Conservation (phyloP, 2,113 vertebrate species). For the Toxotes jaculatrix region DNA sequence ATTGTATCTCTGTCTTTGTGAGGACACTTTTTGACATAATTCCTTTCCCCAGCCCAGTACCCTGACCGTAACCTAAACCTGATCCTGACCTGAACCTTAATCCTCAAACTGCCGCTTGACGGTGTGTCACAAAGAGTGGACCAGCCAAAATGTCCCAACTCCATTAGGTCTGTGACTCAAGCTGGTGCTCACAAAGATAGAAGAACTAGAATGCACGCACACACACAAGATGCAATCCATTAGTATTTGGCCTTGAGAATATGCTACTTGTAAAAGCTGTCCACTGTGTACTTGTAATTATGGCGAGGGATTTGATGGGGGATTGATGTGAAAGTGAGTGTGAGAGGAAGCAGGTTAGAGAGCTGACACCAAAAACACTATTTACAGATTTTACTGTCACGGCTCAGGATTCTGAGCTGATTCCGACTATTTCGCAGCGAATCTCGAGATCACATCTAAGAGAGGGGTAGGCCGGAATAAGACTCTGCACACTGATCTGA, state of each 20-base stretch:
- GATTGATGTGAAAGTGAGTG: constrained; percentile 1
- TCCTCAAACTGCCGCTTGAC: too few species aligned
- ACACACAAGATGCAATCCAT: constrained; percentile 4
- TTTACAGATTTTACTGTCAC: neutral
- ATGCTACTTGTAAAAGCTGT: constrained; percentile 46
- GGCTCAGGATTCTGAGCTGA: neutral
- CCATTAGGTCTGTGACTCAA: too few species aligned
- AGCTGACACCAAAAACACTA: neutral
- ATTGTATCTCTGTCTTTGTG: too few species aligned
- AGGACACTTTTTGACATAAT: too few species aligned
- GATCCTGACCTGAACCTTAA: too few species aligned
- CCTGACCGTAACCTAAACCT: too few species aligned
- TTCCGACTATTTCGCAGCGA: neutral
- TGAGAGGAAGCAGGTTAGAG: neutral
- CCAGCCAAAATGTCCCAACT: too few species aligned
- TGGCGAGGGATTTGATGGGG: constrained; percentile 25
- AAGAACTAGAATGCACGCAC: too few species aligned
- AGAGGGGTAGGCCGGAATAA: neutral
- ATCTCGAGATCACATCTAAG: neutral
- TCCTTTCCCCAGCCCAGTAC: too few species aligned
- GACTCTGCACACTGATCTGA: neutral
- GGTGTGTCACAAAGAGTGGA: too few species aligned
- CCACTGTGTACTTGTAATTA: constrained; percentile 49
- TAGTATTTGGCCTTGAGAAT: constrained; percentile 39
- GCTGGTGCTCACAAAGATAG: too few species aligned